Evolutionary conservation across 1,140 invertebrate genomes (phyloP).

Genomic region (Drosophila santomea): DNA sequence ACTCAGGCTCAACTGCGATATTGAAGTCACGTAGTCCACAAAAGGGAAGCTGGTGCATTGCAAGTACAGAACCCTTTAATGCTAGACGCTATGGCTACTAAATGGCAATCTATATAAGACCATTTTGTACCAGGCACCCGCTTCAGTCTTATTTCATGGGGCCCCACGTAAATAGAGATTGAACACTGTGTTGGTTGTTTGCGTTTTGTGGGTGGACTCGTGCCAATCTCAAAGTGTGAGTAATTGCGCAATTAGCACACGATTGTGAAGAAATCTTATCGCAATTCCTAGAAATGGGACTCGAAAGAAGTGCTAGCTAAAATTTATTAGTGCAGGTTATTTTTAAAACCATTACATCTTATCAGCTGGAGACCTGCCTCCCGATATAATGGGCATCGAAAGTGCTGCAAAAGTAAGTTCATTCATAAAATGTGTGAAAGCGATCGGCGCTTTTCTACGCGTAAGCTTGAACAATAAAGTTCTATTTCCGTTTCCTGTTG

Average conservation of each 20-base stretch:
- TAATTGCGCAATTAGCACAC: conserved; percentile 23
- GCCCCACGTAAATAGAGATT: not conserved
- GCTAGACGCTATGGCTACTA: not conserved
- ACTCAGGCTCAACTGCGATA: conserved; percentile 15
- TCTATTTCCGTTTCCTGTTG: conserved; percentile 44
- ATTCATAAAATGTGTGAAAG: conserved; percentile 35
- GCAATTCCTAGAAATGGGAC: conserved; percentile 59
- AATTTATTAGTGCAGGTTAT: conserved; percentile 78
- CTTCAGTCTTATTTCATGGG: not conserved
- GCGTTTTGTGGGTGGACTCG: not conserved
- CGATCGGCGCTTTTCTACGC: conserved; percentile 7
- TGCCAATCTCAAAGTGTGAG: conserved; percentile 19
- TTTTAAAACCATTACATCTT: conserved; percentile 40
- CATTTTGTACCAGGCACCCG: not conserved
- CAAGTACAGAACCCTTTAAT: conserved; percentile 2
- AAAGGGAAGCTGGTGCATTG: not conserved
- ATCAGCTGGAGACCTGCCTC: conserved; percentile 28
- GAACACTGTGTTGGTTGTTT: not conserved
- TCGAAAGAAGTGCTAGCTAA: conserved; percentile 38
- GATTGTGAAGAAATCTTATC: conserved; percentile 46
- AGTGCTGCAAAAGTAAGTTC: not conserved
- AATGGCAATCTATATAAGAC: not conserved
- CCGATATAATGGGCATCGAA: not conserved
- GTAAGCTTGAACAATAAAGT: conserved; percentile 12
- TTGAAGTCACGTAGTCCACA: conserved; percentile 61